Conservation (phyloP, 2,113 vertebrate genomes). For the Meles meles region DNA sequence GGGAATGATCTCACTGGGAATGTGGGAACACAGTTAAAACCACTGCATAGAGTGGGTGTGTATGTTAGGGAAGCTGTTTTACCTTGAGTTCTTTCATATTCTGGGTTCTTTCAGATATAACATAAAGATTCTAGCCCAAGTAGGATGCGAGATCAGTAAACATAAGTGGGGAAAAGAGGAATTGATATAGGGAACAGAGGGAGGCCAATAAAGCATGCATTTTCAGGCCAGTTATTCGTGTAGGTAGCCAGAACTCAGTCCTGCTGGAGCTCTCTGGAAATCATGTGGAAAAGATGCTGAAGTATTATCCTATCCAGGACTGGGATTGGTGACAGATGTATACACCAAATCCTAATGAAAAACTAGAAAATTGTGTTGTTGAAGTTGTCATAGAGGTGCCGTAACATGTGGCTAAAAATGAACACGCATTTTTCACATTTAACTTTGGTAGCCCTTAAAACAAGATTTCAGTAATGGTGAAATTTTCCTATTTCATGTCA, state of each 20-base stretch:
- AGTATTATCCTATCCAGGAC: not conserved
- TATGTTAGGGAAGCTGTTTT: not conserved
- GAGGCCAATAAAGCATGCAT: not conserved
- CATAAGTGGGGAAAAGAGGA: not conserved
- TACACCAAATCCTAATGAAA: not conserved
- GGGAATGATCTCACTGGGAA: not conserved
- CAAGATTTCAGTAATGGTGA: not conserved
- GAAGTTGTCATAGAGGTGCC: not conserved
- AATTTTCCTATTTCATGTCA: not conserved
- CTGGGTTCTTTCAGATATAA: not conserved
- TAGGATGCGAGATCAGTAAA: not conserved
- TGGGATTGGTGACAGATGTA: not conserved
- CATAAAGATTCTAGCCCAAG: not conserved
- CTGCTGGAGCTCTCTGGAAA: not conserved
- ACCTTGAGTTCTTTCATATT: not conserved
- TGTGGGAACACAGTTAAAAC: not conserved
- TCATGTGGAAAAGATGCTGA: not conserved
- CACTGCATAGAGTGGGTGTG: too few species aligned
- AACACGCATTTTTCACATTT: not conserved
- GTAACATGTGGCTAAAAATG: not conserved
- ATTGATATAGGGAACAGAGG: not conserved
- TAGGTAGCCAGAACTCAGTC: not conserved
- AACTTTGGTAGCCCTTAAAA: not conserved
- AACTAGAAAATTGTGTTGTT: not conserved
- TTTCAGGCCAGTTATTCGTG: not conserved